Conservation (phyloP, 2,797 vertebrate genomes). For the Rhinophrynus dorsalis region DNA sequence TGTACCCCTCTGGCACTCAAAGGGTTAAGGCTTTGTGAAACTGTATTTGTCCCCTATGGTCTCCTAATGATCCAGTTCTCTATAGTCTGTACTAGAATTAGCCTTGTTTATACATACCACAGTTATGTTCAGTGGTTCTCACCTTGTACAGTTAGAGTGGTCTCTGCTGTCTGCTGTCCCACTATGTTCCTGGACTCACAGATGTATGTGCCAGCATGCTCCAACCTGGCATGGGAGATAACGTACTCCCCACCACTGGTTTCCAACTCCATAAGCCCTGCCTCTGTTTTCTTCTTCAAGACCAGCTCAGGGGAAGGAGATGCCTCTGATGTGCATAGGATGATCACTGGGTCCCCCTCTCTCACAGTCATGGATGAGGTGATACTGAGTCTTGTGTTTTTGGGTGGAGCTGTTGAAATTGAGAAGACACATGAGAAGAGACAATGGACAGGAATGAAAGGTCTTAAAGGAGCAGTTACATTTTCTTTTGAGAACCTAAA, state of each 20-base stretch:
- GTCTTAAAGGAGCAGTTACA: too few relatives aligned
- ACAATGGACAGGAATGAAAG: too few relatives aligned
- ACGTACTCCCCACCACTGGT: constrained; percentile 52
- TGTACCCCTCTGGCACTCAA: too few relatives aligned
- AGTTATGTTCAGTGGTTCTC: too few relatives aligned
- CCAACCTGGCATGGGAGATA: constrained; percentile 51
- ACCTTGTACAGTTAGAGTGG: constrained; percentile 68
- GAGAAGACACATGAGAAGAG: constrained; percentile 9
- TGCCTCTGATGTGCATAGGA: constrained; percentile 65
- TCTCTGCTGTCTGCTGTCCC: constrained; percentile 60
- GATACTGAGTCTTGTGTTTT: constrained; percentile 62
- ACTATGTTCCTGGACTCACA: constrained; percentile 69
- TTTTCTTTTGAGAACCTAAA: too few relatives aligned
- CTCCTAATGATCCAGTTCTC: too few relatives aligned
- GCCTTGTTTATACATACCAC: too few relatives aligned
- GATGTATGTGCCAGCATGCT: constrained; percentile 67
- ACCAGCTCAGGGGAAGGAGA: constrained; percentile 58
- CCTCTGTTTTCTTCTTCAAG: constrained; percentile 58
- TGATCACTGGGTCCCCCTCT: constrained; percentile 68
- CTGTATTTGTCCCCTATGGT: too few relatives aligned
- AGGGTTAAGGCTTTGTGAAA: too few relatives aligned
- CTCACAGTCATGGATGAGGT: constrained; percentile 60
- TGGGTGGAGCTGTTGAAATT: constrained; percentile 58
- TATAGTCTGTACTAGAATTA: too few relatives aligned
- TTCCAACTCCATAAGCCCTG: constrained; percentile 55